Evolutionary conservation across 2,113 vertebrate species (phyloP).

Genomic region (Peucedramus taeniatus): DNA sequence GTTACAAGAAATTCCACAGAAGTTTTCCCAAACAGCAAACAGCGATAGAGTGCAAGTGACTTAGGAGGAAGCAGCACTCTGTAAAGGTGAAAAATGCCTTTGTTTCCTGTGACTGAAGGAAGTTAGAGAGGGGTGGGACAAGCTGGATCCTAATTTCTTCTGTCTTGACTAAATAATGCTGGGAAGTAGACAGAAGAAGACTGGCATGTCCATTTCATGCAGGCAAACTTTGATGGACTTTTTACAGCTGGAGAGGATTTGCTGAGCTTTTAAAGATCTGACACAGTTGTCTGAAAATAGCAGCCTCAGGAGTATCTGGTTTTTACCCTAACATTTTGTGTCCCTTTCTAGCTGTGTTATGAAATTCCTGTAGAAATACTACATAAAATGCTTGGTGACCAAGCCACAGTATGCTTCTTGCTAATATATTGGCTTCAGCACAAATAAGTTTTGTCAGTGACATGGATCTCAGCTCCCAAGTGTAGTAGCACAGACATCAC

Average conservation of each 20-base stretch:
- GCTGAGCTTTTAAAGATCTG: neutral
- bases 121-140: neutral
- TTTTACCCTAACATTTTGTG: neutral
- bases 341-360: neutral
- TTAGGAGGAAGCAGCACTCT: fast-evolving
- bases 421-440: neutral
- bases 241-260: neutral
- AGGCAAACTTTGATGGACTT: neutral
- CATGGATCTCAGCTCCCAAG: neutral
- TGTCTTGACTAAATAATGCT: neutral
- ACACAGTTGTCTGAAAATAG: neutral
- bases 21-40: neutral
- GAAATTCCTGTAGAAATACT: neutral
- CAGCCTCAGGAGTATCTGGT: neutral
- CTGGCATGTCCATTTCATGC: neutral
- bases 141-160: neutral
- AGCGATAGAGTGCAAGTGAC: neutral
- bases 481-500: neutral
- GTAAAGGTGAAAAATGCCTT: neutral
- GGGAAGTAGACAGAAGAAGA: neutral
- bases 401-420: neutral
- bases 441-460: neutral
- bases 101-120: neutral
- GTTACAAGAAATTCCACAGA: neutral
- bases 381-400: neutral